A percentile compares a stretch with the other conserved stretches of the same genome.
phyloP scores from a whole-genome alignment of 2,888 invertebrate genomes.

The Nesidiocoris tenuis region DNA sequence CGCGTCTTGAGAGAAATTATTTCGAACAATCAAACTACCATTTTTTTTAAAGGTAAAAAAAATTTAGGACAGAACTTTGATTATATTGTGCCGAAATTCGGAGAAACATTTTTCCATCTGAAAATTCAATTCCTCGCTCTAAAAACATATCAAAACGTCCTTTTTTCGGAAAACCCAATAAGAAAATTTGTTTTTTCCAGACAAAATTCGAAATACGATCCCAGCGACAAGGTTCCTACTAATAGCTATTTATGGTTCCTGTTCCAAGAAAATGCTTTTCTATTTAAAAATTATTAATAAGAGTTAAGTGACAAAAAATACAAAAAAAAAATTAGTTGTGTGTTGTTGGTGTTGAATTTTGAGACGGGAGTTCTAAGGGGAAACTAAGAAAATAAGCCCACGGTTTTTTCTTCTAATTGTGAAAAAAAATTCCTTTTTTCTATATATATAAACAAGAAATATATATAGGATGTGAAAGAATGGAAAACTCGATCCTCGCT shows the following conservation, averaged over 20 bases:
- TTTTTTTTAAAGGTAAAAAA: too few species aligned
- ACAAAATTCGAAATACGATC: slow-evolving; percentile 50
- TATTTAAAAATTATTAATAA: slow-evolving; percentile 51
- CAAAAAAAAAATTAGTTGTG: slow-evolving; percentile 44
- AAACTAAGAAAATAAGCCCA: slow-evolving; percentile 13
- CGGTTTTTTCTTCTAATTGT: slow-evolving; percentile 27
- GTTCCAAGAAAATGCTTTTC: slow-evolving; percentile 54
- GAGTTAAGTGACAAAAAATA: slow-evolving; percentile 43
- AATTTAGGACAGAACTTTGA: too few species aligned
- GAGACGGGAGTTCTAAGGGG: slow-evolving; percentile 24
- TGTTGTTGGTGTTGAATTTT: slow-evolving; percentile 45
- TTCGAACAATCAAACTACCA: too few species aligned
- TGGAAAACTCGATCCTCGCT: slow-evolving; percentile 36
- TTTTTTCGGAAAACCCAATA: slow-evolving; percentile 2
- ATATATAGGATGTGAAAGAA: neutral
- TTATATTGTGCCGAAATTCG: neutral
- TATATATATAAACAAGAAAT: neutral
- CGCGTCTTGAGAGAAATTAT: too few species aligned
- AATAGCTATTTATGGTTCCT: slow-evolving; percentile 56
- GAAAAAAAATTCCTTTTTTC: slow-evolving; percentile 10
- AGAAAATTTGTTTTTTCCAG: neutral
- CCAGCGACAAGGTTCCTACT: slow-evolving; percentile 56
- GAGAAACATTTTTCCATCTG: neutral
- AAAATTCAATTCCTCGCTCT: slow-evolving; percentile 11
- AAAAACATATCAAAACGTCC: slow-evolving; percentile 11